Evolutionary conservation across 2,113 vertebrate species (phyloP).

Genomic region (Tylochromis polylepis): DNA sequence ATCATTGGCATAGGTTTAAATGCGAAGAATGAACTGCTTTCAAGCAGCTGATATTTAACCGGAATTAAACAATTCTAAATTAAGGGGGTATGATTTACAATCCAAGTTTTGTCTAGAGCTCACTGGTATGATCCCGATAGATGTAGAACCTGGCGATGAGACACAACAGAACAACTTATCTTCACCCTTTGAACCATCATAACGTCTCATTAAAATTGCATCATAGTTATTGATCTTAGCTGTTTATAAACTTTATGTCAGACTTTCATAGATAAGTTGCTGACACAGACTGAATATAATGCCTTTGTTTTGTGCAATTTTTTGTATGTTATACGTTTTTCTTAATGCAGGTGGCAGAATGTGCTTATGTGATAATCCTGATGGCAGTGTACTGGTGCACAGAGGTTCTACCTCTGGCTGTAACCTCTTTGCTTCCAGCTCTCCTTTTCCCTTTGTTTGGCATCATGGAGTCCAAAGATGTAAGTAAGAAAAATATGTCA

Average conservation of each 20-base stretch:
- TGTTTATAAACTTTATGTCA: background rate
- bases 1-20: background rate
- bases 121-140: background rate
- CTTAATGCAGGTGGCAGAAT: slow-evolving; percentile 83
- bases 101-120: background rate
- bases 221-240: background rate
- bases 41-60: background rate
- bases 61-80: background rate
- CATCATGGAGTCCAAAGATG: slow-evolving; percentile 86
- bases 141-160: background rate
- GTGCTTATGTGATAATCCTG: slow-evolving; percentile 85
- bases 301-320: background rate
- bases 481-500: slow-evolving; percentile 38
- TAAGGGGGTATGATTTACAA: background rate
- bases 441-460: slow-evolving; percentile 90
- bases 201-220: background rate
- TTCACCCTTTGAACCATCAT: slow-evolving; percentile 25
- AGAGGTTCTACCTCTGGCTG: slow-evolving; percentile 87
- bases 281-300: background rate
- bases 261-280: background rate
- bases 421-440: slow-evolving; percentile 86
- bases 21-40: background rate
- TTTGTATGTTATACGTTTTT: background rate
- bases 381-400: slow-evolving; percentile 97
- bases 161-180: background rate